Evolutionary conservation across 1,140 invertebrate species (phyloP).

Genomic region (Teleopsis dalmanni): DNA sequence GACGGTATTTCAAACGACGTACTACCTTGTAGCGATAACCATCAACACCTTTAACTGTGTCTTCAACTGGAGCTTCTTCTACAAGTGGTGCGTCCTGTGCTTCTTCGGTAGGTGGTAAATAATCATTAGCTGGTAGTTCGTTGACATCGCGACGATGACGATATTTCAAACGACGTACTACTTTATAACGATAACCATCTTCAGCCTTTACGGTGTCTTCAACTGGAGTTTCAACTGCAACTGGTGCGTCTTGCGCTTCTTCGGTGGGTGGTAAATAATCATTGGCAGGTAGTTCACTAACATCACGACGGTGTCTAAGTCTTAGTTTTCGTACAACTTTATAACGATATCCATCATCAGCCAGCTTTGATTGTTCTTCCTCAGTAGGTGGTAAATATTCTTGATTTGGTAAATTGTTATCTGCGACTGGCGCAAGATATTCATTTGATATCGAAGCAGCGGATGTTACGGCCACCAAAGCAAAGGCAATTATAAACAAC

Average conservation of each 20-base stretch:
- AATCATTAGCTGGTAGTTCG: conserved; percentile 24
- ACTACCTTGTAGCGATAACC: conserved; percentile 24
- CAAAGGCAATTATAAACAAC: conserved; percentile 40
- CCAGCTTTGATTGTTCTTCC: conserved; percentile 13
- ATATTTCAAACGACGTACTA: conserved; percentile 27
- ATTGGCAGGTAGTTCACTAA: conserved; percentile 24
- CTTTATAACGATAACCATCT: conserved; percentile 40
- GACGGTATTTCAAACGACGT: conserved; percentile 21
- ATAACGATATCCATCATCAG: conserved; percentile 30
- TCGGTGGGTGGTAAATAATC: conserved; percentile 37
- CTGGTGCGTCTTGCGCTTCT: conserved; percentile 20
- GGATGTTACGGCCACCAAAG: conserved; percentile 39
- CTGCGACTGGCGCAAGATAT: conserved; percentile 34
- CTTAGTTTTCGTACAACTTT: conserved; percentile 25
- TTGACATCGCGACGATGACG: conserved; percentile 35
- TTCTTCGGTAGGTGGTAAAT: conserved; percentile 23
- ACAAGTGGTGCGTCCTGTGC: conserved; percentile 1
- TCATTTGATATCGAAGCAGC: conserved; percentile 34
- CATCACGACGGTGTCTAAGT: conserved; percentile 28
- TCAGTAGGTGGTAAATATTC: conserved; percentile 4
- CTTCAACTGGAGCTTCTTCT: conserved; percentile 12
- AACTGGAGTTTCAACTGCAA: conserved; percentile 16
- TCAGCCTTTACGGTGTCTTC: conserved; percentile 28
- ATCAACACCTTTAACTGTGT: conserved; percentile 15
- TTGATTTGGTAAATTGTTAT: no score